Evolutionary conservation across 2,888 invertebrate genomes (phyloP).

Genomic region (Acrobasis consociella): DNA sequence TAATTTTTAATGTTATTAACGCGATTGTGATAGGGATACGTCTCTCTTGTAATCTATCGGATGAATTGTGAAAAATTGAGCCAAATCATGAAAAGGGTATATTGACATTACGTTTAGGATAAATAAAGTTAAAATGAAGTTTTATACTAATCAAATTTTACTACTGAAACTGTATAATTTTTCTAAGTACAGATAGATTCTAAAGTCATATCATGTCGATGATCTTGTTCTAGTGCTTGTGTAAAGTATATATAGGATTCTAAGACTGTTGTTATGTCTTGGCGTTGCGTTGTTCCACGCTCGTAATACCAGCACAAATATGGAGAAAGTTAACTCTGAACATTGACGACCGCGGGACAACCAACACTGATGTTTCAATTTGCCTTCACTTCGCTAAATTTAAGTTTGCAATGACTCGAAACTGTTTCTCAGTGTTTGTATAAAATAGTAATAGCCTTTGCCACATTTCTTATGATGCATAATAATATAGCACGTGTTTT

Average conservation of each 20-base stretch:
- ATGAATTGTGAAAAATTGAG: conserved; percentile 67
- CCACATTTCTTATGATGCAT: conserved; percentile 49
- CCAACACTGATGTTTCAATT: conserved; percentile 37
- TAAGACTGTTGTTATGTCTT: conserved; percentile 48
- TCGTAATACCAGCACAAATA: conserved; percentile 43
- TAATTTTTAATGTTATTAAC: conserved; percentile 73
- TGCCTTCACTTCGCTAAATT: conserved; percentile 44
- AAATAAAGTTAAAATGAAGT: conserved; percentile 71
- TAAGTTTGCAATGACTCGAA: conserved; percentile 11
- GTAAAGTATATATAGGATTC: conserved; percentile 57
- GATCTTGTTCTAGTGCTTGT: conserved; percentile 60
- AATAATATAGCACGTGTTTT: conserved; percentile 39
- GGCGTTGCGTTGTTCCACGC: conserved; percentile 35
- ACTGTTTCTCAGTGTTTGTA: conserved; percentile 17
- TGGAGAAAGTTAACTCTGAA: conserved; percentile 29
- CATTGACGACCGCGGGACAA: conserved; percentile 30
- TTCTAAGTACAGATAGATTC: conserved; percentile 74
- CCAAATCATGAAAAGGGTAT: conserved; percentile 81
- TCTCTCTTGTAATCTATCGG: conserved; percentile 72
- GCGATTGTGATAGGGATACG: conserved; percentile 71
- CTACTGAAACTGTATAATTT: conserved; percentile 71
- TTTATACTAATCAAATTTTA: conserved; percentile 77
- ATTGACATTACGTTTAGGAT: conserved; percentile 77
- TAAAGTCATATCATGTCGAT: conserved; percentile 73
- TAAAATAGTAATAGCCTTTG: conserved; percentile 9